Conservation (phyloP, 2,797 vertebrate species). For the Sebastes steindachneri region DNA sequence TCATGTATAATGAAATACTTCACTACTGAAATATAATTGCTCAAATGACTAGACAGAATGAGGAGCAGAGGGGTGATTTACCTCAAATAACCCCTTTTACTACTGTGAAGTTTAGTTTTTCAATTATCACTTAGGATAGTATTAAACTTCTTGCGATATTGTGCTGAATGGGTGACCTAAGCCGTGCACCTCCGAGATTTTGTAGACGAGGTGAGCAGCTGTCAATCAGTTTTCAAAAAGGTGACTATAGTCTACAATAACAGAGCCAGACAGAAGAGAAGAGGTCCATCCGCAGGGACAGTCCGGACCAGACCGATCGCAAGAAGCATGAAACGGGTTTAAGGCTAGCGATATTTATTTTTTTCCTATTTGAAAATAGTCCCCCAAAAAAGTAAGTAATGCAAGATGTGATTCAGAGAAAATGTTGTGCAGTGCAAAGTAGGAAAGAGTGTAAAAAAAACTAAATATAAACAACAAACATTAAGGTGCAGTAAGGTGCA, state of each 20-base stretch:
- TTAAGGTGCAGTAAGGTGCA: background rate
- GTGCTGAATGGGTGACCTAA: background rate
- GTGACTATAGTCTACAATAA: too few relatives aligned
- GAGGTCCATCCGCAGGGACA: too few relatives aligned
- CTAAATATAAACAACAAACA: background rate
- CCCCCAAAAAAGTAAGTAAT: background rate
- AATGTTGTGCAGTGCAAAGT: background rate
- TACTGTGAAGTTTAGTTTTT: background rate
- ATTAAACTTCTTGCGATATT: too few relatives aligned
- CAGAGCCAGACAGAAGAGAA: too few relatives aligned
- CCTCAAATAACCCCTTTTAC: background rate
- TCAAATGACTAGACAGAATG: background rate
- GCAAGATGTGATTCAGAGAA: background rate
- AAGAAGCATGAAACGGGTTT: too few relatives aligned
- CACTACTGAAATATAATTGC: background rate
- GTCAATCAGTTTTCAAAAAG: too few relatives aligned
- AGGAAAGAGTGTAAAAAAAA: background rate
- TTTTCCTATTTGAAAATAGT: background rate
- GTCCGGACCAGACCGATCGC: too few relatives aligned
- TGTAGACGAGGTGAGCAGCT: too few relatives aligned
- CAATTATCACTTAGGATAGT: background rate
- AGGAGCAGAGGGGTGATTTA: background rate
- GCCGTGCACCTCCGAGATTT: too few relatives aligned
- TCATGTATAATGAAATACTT: slow-evolving; percentile 5
- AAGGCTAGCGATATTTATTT: background rate